These are phyloP conservation scores for Campaea margaritaria DNA, from an alignment of 2,888 invertebrate genomes.

Conservation along the genomic window DNA sequence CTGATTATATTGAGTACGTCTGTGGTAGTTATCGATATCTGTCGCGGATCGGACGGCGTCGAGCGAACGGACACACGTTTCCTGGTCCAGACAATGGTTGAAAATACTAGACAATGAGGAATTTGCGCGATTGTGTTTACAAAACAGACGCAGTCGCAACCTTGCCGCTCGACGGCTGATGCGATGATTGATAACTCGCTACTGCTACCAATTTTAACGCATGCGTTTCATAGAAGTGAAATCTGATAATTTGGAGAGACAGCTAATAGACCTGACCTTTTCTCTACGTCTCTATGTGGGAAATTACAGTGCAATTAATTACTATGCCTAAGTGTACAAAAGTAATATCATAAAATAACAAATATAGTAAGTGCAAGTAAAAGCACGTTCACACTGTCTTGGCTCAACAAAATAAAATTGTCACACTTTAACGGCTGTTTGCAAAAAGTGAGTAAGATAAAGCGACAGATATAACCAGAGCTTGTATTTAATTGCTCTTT, in stretches of 20 bases:
- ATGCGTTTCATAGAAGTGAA: no score
- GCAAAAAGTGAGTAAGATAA: not conserved
- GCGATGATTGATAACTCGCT: slow-evolving; percentile 10
- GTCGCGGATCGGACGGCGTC: slow-evolving; percentile 24
- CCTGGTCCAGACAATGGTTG: slow-evolving; percentile 59
- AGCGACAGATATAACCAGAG: not conserved
- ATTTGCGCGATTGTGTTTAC: slow-evolving; percentile 56
- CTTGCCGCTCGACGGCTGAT: slow-evolving; percentile 50
- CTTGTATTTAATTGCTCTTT: slow-evolving; percentile 17
- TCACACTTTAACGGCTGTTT: no score
- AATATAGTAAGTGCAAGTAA: no score
- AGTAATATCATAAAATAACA: no score
- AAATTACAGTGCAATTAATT: no score
- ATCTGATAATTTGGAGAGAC: no score
- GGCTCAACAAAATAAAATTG: no score
- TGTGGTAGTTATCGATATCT: slow-evolving; percentile 25
- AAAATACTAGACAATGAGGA: slow-evolving; percentile 60
- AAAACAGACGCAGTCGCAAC: slow-evolving; percentile 58
- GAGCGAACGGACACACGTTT: slow-evolving; percentile 50
- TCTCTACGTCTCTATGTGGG: no score
- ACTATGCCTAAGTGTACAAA: no score
- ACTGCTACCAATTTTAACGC: slow-evolving; percentile 1
- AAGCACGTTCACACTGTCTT: no score
- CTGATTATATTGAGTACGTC: slow-evolving; percentile 38
- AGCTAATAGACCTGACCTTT: no score